A percentile compares a stretch with the other conserved stretches of the same genome.
Conservation (phyloP, 2,113 vertebrate genomes). For the Pteronura brasiliensis region DNA sequence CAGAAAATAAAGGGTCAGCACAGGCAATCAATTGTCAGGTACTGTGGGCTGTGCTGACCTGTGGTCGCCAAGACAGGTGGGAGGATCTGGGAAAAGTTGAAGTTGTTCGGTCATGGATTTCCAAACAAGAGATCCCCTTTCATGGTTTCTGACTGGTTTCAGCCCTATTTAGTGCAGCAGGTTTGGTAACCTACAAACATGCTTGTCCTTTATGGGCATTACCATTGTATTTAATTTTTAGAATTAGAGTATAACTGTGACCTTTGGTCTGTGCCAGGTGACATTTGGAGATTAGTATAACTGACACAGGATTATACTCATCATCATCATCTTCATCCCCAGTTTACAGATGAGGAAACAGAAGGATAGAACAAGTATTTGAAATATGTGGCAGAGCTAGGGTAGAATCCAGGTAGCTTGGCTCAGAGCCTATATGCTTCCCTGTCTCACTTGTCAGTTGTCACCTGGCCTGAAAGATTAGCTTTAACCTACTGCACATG, state of each 20-base stretch:
- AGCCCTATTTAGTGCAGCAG: no score
- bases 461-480: neutral
- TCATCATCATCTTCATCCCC: neutral
- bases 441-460: neutral
- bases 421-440: neutral
- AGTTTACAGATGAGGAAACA: neutral
- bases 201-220: no score
- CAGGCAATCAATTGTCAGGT: neutral
- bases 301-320: no score
- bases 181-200: no score
- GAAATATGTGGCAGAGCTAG: neutral
- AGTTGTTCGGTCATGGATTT: no score
- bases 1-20: neutral
- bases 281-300: no score
- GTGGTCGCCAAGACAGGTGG: neutral
- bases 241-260: no score
- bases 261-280: no score
- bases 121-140: no score
- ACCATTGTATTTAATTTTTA: no score
- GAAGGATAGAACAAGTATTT: neutral
- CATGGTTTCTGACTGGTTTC: no score
- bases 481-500: neutral
- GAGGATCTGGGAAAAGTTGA: neutral
- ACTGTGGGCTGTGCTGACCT: neutral
- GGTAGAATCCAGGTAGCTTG: neutral